These are phyloP conservation scores for Paradoxurus hermaphroditus DNA, from an alignment of 2,113 vertebrate genomes.

Conservation along the genomic window DNA sequence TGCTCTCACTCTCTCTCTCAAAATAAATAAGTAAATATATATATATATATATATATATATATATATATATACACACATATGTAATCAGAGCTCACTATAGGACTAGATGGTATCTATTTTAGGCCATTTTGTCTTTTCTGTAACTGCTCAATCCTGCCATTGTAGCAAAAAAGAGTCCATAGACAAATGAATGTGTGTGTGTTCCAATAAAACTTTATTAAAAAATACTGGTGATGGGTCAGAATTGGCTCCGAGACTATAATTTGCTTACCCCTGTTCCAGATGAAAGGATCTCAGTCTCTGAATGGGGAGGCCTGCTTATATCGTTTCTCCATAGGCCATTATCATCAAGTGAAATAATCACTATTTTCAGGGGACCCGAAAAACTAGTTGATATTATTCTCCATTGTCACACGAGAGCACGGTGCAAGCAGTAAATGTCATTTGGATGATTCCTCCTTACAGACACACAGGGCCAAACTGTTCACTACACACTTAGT, in stretches of 20 bases:
- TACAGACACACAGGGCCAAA: background rate
- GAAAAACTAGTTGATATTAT: background rate
- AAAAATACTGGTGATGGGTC: background rate
- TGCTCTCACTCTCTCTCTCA: no score
- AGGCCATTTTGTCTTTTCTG: background rate
- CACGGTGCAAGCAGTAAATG: background rate
- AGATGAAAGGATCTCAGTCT: background rate
- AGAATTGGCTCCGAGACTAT: background rate
- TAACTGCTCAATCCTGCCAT: background rate
- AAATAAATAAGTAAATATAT: background rate
- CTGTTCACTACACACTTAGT: background rate
- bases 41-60: background rate
- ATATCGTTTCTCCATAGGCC: background rate
- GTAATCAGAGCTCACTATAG: background rate
- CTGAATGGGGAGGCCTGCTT: background rate
- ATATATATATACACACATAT: no score
- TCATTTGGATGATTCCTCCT: background rate
- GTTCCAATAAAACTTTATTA: conserved; percentile 15
- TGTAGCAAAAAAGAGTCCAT: background rate
- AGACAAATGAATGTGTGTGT: background rate
- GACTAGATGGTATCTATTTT: background rate
- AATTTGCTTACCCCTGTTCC: background rate
- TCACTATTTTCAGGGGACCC: background rate
- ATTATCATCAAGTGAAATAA: background rate
- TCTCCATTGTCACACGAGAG: background rate